Percentiles rank a stretch among this genome's conserved stretches.
These are phyloP conservation scores for Dasyurus viverrinus DNA, from an alignment of 2,113 vertebrate species.

Conservation along the genomic window DNA sequence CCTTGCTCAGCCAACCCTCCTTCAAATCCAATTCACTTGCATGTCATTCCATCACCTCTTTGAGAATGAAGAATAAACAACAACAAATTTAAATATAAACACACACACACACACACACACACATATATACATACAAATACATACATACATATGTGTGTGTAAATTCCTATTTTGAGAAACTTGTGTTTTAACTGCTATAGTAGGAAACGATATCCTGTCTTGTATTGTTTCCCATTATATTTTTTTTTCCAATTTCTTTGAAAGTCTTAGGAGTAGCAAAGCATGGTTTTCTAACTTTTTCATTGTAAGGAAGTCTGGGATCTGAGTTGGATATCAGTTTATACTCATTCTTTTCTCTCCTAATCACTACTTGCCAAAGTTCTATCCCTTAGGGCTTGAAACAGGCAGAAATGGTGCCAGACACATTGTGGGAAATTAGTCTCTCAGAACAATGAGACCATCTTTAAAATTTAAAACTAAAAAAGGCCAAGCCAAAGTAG, in stretches of 20 bases:
- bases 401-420: background rate
- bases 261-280: background rate
- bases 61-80: too few relatives aligned
- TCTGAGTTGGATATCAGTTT: accelerated
- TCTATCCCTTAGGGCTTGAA: background rate
- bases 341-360: background rate
- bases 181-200: background rate
- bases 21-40: too few relatives aligned
- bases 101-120: too few relatives aligned
- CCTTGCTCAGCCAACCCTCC: too few relatives aligned
- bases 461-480: background rate
- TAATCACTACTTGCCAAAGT: background rate
- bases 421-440: background rate
- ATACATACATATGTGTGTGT: too few relatives aligned
- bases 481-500: accelerated
- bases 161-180: background rate
- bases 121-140: too few relatives aligned
- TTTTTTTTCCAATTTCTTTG: background rate
- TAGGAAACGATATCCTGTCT: background rate
- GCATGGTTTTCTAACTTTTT: background rate
- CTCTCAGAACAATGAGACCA: background rate
- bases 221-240: background rate
- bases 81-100: too few relatives aligned
- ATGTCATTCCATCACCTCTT: too few relatives aligned
- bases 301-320: background rate